These are phyloP conservation scores for Cantharis rustica DNA, from an alignment of 2,888 invertebrate species.

Conservation along the genomic window DNA sequence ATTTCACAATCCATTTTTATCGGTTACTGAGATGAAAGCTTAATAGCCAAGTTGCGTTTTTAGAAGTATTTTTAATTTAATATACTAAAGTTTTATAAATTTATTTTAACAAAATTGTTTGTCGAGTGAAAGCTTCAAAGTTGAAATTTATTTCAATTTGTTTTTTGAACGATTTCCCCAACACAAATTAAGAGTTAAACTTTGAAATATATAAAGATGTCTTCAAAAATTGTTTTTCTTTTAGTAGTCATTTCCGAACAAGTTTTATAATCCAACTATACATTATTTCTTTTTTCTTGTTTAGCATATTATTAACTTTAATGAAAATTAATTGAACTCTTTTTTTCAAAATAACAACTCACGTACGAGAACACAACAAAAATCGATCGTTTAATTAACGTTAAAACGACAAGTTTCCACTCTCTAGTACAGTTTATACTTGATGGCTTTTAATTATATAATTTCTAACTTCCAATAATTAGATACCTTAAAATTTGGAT, in stretches of 20 bases:
- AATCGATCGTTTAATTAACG: too few relatives aligned
- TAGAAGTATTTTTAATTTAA: not conserved
- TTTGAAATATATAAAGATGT: not conserved
- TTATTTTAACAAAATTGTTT: not conserved
- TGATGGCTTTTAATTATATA: too few relatives aligned
- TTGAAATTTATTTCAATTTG: not conserved
- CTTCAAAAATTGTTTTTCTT: not conserved
- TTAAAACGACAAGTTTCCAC: too few relatives aligned
- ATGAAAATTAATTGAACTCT: too few relatives aligned
- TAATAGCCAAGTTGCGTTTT: not conserved
- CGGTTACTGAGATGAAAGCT: not conserved
- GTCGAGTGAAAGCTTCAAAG: not conserved
- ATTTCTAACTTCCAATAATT: too few relatives aligned
- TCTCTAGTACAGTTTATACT: too few relatives aligned
- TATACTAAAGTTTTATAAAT: not conserved
- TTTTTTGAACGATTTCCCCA: not conserved
- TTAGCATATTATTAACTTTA: too few relatives aligned
- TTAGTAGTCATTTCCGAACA: not conserved
- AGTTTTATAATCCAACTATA: too few relatives aligned
- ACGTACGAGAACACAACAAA: too few relatives aligned
- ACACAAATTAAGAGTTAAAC: not conserved
- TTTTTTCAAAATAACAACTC: too few relatives aligned
- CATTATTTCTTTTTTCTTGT: too few relatives aligned
- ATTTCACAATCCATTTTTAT: not conserved
- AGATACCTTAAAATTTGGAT: too few relatives aligned